A percentile compares a stretch with the other conserved stretches of the same genome.
Conservation (phyloP, 2,113 vertebrate species). For the Chloropsis cyanopogon region DNA sequence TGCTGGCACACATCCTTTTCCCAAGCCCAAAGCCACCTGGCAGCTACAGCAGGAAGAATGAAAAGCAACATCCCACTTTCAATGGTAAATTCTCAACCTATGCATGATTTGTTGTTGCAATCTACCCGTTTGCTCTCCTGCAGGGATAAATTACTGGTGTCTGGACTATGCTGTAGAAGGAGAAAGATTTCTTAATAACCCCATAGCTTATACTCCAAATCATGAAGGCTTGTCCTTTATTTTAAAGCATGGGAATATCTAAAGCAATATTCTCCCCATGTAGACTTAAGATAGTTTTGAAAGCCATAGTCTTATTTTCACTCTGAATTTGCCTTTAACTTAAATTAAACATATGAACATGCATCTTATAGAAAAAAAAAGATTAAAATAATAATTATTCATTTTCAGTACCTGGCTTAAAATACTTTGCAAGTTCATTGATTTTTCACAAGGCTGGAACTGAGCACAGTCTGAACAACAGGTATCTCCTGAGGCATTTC, state of each 20-base stretch:
- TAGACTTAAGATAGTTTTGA: not conserved
- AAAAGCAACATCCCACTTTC: not conserved
- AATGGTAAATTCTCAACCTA: not conserved
- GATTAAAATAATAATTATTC: not conserved
- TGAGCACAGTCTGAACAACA: not conserved
- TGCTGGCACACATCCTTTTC: conserved; percentile 42
- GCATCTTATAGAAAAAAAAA: not conserved
- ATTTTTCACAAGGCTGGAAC: not conserved
- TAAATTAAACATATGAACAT: not conserved
- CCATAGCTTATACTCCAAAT: not conserved
- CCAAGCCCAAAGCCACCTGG: conserved; percentile 38
- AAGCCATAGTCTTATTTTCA: not conserved
- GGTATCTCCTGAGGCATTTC: not conserved
- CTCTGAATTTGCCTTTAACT: not conserved
- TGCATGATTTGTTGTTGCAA: not conserved
- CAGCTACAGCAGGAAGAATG: conserved; percentile 20
- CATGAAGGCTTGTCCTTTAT: not conserved
- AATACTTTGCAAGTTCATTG: not conserved
- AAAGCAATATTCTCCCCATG: not conserved
- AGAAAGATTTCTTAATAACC: not conserved
- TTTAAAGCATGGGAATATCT: not conserved
- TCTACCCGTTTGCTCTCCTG: not conserved
- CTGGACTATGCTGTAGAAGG: not conserved
- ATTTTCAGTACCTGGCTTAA: not conserved
- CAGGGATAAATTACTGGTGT: not conserved